Evolutionary conservation across 2,113 vertebrate genomes (phyloP), one percentile per base, ranked within the genome.

Genomic region (Collichthys lucidus): DNA sequence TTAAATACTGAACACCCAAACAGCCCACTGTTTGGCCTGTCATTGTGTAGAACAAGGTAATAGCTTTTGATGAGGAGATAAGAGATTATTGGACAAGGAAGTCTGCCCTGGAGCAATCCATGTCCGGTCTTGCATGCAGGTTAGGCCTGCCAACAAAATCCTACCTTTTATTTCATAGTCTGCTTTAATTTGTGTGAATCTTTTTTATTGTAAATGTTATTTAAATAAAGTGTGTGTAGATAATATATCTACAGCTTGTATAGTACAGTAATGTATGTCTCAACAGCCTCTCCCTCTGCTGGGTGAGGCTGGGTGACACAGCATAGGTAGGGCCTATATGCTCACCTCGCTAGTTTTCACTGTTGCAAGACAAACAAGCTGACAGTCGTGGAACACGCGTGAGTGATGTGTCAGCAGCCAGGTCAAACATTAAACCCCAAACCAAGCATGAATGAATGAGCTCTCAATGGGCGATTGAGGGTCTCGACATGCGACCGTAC

Each of bases 381-480:
- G 89, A 93, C 86, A 88, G 12, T 68, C 29, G 74, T 66, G 29
- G 74, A 89, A 82, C 81, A 60, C 80, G 59, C 49, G 74, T 85
- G 90, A 93, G 86, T 84, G 73, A 91, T 93, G 90, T 82, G 75
- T 76, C 86, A 80, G 85, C 88, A 74, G 85, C 79, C 89, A 79
- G 79, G 90, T 94, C 91, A 94, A 92, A 91, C 92, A 93, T 94
- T 92, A 92, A 94, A 88, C 85, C 67, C 86, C 50, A 86, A 88
- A 69, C 80, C 83, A 55, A 87, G 88, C 86, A 80, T 87, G 92
- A 92, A 84, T 89, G 88, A 86, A 85, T 65, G 84, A 86, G 86
- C 87, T 70, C 85, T 83, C 50, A 6, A 79, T 80, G 90, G 77
- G 66, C 40, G 84, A 68, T 74, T 35, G 61, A 52, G 26, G 80